phyloP scores from a whole-genome alignment of 2,113 vertebrate species.

The Pseudonaja textilis region DNA sequence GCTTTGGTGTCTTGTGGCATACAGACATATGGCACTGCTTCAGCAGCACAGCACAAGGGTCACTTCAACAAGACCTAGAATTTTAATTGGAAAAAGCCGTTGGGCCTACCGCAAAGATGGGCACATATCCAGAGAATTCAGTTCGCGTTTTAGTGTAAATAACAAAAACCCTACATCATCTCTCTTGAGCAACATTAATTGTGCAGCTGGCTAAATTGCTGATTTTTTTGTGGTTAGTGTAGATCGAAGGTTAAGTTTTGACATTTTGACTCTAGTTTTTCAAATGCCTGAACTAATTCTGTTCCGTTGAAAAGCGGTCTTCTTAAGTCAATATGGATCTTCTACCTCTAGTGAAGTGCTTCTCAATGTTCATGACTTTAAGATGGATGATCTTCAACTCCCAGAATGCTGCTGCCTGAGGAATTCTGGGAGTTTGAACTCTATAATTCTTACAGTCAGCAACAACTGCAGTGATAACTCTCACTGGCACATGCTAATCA shows the following conservation, averaged over 20 bases:
- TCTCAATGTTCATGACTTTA: background rate
- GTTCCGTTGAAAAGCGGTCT: background rate
- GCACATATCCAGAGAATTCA: background rate
- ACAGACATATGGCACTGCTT: slow-evolving; percentile 62
- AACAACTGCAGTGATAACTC: background rate
- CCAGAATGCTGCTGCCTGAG: background rate
- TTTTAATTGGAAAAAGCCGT: background rate
- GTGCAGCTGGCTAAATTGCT: background rate
- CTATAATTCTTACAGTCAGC: background rate
- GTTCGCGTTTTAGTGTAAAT: background rate
- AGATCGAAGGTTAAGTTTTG: background rate
- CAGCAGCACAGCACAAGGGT: slow-evolving; percentile 35
- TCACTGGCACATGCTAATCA: background rate
- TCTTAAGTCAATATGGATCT: background rate
- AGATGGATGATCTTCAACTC: background rate
- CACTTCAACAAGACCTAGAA: background rate
- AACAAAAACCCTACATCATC: background rate
- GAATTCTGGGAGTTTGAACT: background rate
- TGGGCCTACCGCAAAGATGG: background rate
- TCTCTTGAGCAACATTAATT: background rate
- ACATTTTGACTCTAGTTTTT: background rate
- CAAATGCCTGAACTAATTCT: background rate
- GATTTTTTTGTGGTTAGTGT: background rate
- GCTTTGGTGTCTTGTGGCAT: slow-evolving; percentile 57
- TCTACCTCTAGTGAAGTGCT: background rate